phyloP scores from a whole-genome alignment of 2,797 vertebrate genomes.

The Enteromius anoplus region DNA sequence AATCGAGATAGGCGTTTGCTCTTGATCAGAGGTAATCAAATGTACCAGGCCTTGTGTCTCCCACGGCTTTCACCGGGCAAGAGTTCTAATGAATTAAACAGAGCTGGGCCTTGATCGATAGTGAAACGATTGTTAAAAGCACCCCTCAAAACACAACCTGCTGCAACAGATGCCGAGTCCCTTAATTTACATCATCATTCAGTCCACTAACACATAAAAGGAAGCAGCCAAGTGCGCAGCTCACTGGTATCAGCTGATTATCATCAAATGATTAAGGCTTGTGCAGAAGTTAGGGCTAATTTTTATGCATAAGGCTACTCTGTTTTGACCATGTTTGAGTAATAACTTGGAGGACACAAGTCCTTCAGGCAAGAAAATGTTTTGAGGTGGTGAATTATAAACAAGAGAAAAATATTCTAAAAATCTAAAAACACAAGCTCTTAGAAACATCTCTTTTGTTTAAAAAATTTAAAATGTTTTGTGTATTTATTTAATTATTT shows the following conservation, averaged over 20 bases:
- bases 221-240: constrained; percentile 38
- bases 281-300: constrained; percentile 23
- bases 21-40: constrained; percentile 55
- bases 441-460: background rate
- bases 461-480: background rate
- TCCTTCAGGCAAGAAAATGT: background rate
- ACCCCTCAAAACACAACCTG: constrained; percentile 59
- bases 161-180: constrained; percentile 66
- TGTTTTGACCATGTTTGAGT: background rate
- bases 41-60: constrained; percentile 58
- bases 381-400: background rate
- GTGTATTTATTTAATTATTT: background rate
- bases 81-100: constrained; percentile 72
- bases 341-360: background rate
- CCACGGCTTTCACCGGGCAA: constrained; percentile 54
- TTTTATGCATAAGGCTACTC: constrained; percentile 9
- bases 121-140: constrained; percentile 66
- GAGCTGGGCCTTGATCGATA: constrained; percentile 68
- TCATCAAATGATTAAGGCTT: constrained; percentile 42
- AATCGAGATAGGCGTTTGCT: constrained; percentile 20
- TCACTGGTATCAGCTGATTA: constrained; percentile 37
- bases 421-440: background rate
- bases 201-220: constrained; percentile 58
- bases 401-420: background rate
- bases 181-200: constrained; percentile 67